Base-by-base conservation (phyloP, 2,888 invertebrate species). In the Rhagonycha lutea region DNA sequence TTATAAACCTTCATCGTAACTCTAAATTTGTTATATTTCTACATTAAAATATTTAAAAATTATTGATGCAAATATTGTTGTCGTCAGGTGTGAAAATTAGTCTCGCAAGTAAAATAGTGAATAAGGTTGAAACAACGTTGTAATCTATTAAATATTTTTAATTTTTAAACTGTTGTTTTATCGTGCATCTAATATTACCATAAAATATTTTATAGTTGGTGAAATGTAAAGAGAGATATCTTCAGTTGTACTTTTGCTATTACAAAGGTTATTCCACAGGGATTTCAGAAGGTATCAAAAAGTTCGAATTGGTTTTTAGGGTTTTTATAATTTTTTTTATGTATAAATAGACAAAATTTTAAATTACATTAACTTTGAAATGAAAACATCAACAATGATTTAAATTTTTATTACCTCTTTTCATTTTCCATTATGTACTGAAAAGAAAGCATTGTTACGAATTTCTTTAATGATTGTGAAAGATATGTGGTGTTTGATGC, bases 201-300 rank as follows among this genome's bases (percentile, higher is more conserved):
- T 7, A 32, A 12, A 12, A 32, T n/a, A n/a, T 47, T 47, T 47
- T 47, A n/a, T n/a, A 47, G n/a, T 47, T n/a, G n/a, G 62, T 14
- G 3, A 18, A 62, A 62, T 62, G 5, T 18, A 62, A 62, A 14
- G 23, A 9, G 23, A 62, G 7, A 62, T 12, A 62, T 62, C 23
- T 62, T 23, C 23, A 23, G 62, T 23, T 60, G 67, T 67, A 47
- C 72, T 67, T 61, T 71, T 47, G 61, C 67, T 68, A 72, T 72
- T 72, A 72, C 67, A 72, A 72, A 72, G 72, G 67, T 72, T 72
- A 72, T 72, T 72, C 72, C 72, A 68, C 28, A 68, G 72, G 68
- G 72, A 72, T 72, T 72, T 61, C 72, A 47, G 60, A 68, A 32
- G 72, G 67, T 67, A 67, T 72, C 72, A 72, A 67, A 67, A 72